Base-by-base conservation (phyloP, 2,888 invertebrate genomes). In the Apotomis betuletana region DNA sequence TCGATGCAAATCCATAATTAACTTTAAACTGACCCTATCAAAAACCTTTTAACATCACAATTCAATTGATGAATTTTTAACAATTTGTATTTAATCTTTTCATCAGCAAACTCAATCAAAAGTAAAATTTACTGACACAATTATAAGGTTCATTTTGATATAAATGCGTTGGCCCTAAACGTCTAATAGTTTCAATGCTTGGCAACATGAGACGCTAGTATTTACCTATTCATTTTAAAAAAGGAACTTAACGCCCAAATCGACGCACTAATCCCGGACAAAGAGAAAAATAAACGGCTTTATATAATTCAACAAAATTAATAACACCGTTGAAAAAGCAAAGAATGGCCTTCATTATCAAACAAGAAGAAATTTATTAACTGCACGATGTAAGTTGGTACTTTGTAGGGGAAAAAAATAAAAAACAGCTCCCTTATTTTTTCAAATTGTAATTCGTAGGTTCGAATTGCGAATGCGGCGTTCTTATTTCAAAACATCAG, bases 181-280 rank as follows among this genome's bases (percentile, higher is more conserved):
- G 81, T 83, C 85, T 83, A 85, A 85, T 81, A 87, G 72, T 87
- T 86, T 77, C 82, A 81, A 81, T 85, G 85, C 87, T 88, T 84
- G 88, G 92, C 85, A 92, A 92, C 81, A 80, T 76, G 92, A 92
- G 80, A 81, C 89, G 83, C 78, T 85, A 89, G 88, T 92, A 92
- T 93, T 93, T 92, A 92, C 91, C 92, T 92, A 92, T 93, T 92
- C 92, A 92, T 92, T 92, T 86, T 85, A 86, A 90, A 92, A 90
- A 91, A 88, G 88, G 90, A 92, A 91, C 89, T 91, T 89, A 90
- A 92, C 92, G 91, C 92, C 92, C 92, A 92, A 91, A 92, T 92
- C 91, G 91, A 87, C 87, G 87, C 88, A 83, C 88, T 91, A 91
- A 92, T 90, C 88, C 83, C 80, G 81, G 75, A 92, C 92, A 92